Evolutionary conservation across 2,113 vertebrate species (phyloP), one percentile per base, ranked within the genome.

Genomic region (Mirounga angustirostris): DNA sequence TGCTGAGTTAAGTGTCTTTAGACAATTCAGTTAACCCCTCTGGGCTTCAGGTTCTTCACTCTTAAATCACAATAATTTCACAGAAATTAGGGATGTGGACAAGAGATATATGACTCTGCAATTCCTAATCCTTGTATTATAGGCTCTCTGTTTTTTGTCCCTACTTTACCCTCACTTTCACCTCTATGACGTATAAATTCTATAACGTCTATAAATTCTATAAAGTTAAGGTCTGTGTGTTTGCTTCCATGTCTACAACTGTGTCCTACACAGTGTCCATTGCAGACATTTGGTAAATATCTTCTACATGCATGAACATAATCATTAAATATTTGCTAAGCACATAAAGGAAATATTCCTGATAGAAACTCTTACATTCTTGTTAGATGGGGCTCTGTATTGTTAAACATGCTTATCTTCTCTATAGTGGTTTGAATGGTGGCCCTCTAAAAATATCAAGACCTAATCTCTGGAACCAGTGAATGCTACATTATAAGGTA

Each of bases 271-370:
- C 22, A 58, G 18, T 24, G 36, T 52, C 28, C n/a, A 46, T 0
- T 83, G 15, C 22, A 95, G 81, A 89, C 13, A 84, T 58, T 88
- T 5, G 65, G 21, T 84, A 83, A 40, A 76, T 65, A 76, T 58
- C 50, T 92, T 40, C n/a, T 24, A 69, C 59, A 97, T 14, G 16
- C 28, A 82, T 58, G 24, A 97, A 86, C 4, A 76, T 10, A 87
- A 69, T 61, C 40, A 93, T 87, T 59, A 90, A 74, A 69, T 54
- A 78, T 54, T 91, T 90, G 59, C 80, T 71, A 90, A 82, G 71
- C 7, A 46, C 26, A n/a, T 28, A 24, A 82, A 82, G 0, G 8
- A 81, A 92, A 73, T 40, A 69, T 50, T 74, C 14, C 9, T 61
- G 10, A 73, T 30, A 67, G 14, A 2, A 92, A 80, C 5, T 52